phyloP scores from a whole-genome alignment of 2,888 invertebrate genomes.

The Cheilosia variabilis region DNA sequence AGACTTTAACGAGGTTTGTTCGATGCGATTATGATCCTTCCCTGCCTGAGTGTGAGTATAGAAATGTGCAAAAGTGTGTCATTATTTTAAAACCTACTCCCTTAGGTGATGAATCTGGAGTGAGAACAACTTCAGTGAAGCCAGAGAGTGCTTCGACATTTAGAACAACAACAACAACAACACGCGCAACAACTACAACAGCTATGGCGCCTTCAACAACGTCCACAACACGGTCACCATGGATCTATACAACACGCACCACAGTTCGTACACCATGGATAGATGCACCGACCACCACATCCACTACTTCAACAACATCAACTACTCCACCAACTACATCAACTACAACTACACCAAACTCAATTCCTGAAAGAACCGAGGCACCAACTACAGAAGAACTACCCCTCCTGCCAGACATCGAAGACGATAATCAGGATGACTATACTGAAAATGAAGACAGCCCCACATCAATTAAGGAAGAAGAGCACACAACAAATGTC shows the following conservation, averaged over 20 bases:
- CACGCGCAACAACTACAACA: neutral
- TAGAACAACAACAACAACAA: neutral
- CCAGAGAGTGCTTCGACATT: neutral
- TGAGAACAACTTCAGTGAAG: neutral
- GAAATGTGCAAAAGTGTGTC: neutral
- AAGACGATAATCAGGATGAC: slow-evolving; percentile 23
- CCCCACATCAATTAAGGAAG: neutral
- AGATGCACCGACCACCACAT: neutral
- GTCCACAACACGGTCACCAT: neutral
- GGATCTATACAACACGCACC: neutral
- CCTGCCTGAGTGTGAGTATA: slow-evolving; percentile 77
- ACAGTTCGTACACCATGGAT: neutral
- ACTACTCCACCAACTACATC: slow-evolving; percentile 21
- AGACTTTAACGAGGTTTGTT: slow-evolving; percentile 77
- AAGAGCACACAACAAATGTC: neutral
- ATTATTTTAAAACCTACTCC: neutral
- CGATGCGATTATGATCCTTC: slow-evolving; percentile 78
- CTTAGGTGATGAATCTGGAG: slow-evolving; percentile 15
- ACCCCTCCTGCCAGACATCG: slow-evolving; percentile 53
- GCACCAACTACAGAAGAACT: slow-evolving; percentile 44
- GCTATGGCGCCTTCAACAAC: slow-evolving; percentile 4
- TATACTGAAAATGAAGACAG: neutral
- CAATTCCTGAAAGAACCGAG: neutral
- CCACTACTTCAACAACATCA: neutral
- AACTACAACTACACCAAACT: slow-evolving; percentile 9